Evolutionary conservation across 2,797 vertebrate genomes (phyloP).

Genomic region (Myotis pilosus): DNA sequence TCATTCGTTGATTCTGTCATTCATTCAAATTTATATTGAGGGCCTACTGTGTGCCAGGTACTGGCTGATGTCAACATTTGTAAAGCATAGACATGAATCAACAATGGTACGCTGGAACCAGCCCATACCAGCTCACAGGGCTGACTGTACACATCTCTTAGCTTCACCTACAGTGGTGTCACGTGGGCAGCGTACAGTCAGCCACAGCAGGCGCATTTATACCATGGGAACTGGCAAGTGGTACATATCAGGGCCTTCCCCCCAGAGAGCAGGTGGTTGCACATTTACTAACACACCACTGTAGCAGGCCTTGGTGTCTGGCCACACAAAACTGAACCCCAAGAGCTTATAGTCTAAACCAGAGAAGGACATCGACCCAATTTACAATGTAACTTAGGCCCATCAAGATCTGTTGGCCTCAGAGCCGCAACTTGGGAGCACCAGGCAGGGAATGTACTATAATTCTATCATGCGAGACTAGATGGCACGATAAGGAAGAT

Average conservation of each 20-base stretch:
- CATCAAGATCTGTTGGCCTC: not conserved
- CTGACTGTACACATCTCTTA: not conserved
- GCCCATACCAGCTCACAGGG: not conserved
- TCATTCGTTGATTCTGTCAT: not conserved
- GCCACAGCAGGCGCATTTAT: not conserved
- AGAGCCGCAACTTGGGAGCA: not conserved
- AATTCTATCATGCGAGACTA: rapidly evolving
- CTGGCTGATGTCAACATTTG: not conserved
- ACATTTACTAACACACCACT: not conserved
- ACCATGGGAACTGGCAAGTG: not conserved
- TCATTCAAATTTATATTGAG: not conserved
- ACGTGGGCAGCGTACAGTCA: not conserved
- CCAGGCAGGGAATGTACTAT: not conserved
- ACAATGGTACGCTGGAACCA: not conserved
- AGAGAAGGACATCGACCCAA: not conserved
- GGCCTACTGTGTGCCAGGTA: not conserved
- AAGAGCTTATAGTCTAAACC: not conserved
- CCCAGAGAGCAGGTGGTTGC: not conserved
- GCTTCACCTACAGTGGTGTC: not conserved
- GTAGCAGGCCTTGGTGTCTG: not conserved
- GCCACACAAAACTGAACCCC: not conserved
- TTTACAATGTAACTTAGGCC: not conserved
- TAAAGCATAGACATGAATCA: not conserved
- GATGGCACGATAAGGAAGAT: not conserved
- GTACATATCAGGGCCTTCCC: not conserved